Evolutionary conservation across 2,888 invertebrate genomes (phyloP).

Genomic region (Acronicta leporina): DNA sequence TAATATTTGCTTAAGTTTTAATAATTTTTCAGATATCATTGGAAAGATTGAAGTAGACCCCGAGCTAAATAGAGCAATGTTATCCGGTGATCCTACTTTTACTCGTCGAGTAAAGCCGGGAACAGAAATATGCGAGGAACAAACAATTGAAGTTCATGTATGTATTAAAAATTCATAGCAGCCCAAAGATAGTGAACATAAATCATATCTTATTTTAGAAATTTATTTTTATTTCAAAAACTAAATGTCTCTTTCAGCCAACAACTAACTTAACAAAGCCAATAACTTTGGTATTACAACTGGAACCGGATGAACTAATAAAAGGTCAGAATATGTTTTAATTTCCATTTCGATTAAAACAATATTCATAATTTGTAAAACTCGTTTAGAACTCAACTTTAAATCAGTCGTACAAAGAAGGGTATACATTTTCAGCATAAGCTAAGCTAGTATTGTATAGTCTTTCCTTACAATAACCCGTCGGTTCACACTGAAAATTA

Average conservation of each 20-base stretch:
- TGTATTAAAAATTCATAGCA: constrained; percentile 20
- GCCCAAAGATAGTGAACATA: no score
- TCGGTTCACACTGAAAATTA: no score
- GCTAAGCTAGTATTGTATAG: no score
- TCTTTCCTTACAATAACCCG: no score
- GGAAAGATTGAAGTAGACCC: constrained; percentile 74
- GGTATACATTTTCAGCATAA: no score
- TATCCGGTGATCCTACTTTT: constrained; percentile 71
- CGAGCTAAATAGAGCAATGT: constrained; percentile 70
- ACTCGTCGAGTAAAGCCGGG: constrained; percentile 67
- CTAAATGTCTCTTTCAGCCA: constrained; percentile 67
- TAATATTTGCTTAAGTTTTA: not conserved
- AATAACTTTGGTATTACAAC: constrained; percentile 70
- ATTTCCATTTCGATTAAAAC: no score
- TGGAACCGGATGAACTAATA: constrained; percentile 64
- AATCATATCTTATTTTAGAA: not conserved
- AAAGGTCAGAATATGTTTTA: constrained; percentile 60
- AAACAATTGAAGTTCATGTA: constrained; percentile 78
- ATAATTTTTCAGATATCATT: constrained; percentile 70
- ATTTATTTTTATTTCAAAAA: not conserved
- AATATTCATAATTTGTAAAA: no score
- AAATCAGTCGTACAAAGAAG: not conserved
- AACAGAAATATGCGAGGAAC: constrained; percentile 73
- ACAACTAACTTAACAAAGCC: constrained; percentile 79
- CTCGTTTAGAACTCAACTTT: not conserved